These are phyloP conservation scores for Hypsibius dujardini DNA, from an alignment of 1,140 invertebrate species.

Conservation along the genomic window DNA sequence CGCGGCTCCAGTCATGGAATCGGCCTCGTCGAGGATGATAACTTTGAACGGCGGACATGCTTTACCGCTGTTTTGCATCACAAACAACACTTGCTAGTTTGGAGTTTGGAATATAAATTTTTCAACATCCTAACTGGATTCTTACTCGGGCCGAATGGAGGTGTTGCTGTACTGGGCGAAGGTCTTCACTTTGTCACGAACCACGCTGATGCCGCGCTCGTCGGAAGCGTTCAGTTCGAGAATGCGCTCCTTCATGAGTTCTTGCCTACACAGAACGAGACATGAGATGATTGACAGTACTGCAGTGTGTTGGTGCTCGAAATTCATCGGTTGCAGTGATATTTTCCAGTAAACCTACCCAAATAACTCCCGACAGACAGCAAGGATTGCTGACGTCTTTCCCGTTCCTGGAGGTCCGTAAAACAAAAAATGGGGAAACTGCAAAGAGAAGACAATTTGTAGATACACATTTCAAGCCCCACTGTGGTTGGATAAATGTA, in stretches of 20 bases:
- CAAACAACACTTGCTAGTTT: too few relatives aligned
- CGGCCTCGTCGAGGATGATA: conserved; percentile 92
- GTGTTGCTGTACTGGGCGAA: conserved; percentile 58
- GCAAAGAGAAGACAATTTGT: conserved; percentile 3
- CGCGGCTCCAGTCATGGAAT: conserved; percentile 72
- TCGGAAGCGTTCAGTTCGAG: conserved; percentile 97
- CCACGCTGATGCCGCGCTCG: conserved; percentile 90
- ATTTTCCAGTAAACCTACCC: too few relatives aligned
- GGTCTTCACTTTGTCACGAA: conserved; percentile 86
- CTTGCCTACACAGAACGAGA: conserved; percentile 22
- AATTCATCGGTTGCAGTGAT: too few relatives aligned
- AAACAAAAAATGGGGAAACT: conserved; percentile 86
- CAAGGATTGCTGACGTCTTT: conserved; percentile 94
- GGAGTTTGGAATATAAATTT: too few relatives aligned
- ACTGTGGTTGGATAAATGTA: not conserved
- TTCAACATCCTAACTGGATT: too few relatives aligned
- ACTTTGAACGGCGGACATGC: conserved; percentile 85
- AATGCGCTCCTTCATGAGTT: conserved; percentile 35
- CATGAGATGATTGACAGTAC: conserved; percentile 12
- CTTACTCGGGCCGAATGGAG: conserved; percentile 56
- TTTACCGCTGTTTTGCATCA: conserved; percentile 54
- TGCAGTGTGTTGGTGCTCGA: conserved; percentile 17
- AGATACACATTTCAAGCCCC: too few relatives aligned
- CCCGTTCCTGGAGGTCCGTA: conserved; percentile 99
- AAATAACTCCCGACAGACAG: conserved; percentile 79